Percentiles rank a stretch among this genome's conserved stretches.
These are phyloP conservation scores for Microplitis manilae DNA, from an alignment of 2,888 invertebrate species.

Conservation along the genomic window DNA sequence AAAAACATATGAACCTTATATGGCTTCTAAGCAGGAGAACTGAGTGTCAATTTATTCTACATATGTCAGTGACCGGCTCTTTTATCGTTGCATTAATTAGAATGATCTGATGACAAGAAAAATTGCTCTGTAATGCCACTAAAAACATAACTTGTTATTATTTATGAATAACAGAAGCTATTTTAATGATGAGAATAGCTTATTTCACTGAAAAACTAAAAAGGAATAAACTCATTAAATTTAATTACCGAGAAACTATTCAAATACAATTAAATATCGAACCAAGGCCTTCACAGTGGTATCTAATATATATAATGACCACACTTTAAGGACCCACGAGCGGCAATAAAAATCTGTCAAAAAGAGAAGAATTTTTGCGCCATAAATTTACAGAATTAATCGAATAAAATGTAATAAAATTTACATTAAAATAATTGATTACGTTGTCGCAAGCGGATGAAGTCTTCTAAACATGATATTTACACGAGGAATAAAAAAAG, in stretches of 20 bases:
- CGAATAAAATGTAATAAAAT: neutral
- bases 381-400: neutral
- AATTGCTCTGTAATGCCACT: constrained; percentile 31
- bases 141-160: constrained; percentile 26
- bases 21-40: constrained; percentile 39
- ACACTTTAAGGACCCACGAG: neutral
- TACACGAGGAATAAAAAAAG: neutral
- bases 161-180: constrained; percentile 30
- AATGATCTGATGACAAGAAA: constrained; percentile 27
- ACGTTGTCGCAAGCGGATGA: neutral
- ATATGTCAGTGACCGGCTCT: constrained; percentile 42
- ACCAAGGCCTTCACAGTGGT: neutral
- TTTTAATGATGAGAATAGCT: neutral
- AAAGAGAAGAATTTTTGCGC: neutral
- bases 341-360: neutral
- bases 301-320: neutral
- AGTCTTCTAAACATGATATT: constrained; percentile 1
- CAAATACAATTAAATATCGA: neutral
- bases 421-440: neutral
- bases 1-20: constrained; percentile 39
- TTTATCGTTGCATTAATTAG: constrained; percentile 44
- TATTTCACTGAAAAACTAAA: neutral
- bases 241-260: neutral
- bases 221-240: neutral
- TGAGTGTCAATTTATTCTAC: constrained; percentile 49